Conservation (phyloP, 2,113 vertebrate species). For the Peromyscus maniculatus region DNA sequence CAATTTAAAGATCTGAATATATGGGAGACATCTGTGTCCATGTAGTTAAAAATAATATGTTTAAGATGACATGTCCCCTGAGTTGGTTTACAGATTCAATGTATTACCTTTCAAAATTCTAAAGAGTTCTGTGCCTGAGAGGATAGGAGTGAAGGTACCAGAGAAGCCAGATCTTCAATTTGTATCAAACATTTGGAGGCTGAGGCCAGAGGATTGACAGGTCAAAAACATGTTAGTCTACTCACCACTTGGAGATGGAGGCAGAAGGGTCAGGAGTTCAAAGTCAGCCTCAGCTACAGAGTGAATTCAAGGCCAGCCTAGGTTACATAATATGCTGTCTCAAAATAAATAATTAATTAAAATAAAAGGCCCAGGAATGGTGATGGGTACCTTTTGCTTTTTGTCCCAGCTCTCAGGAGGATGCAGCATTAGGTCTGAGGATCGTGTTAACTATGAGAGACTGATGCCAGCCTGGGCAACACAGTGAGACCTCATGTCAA, state of each 20-base stretch:
- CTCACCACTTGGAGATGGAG: background rate
- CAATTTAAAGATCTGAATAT: background rate
- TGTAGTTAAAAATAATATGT: background rate
- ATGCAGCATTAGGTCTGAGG: background rate
- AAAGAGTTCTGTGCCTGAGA: background rate
- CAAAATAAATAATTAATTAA: background rate
- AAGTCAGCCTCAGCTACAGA: background rate
- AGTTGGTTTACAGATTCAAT: background rate
- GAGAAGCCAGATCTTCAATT: background rate
- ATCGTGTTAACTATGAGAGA: background rate
- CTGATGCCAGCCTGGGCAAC: background rate
- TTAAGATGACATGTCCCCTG: background rate
- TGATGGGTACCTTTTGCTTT: background rate
- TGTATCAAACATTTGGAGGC: background rate
- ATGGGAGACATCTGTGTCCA: background rate
- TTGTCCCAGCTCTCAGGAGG: background rate
- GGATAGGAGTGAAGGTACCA: background rate
- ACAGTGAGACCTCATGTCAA: background rate
- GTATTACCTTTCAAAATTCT: background rate
- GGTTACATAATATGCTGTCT: background rate
- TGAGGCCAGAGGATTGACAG: background rate
- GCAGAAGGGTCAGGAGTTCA: background rate
- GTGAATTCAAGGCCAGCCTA: background rate
- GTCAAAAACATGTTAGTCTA: background rate
- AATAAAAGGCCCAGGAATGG: background rate